phyloP scores from a whole-genome alignment of 2,888 invertebrate genomes.

The Synanthedon andrenaeformis region DNA sequence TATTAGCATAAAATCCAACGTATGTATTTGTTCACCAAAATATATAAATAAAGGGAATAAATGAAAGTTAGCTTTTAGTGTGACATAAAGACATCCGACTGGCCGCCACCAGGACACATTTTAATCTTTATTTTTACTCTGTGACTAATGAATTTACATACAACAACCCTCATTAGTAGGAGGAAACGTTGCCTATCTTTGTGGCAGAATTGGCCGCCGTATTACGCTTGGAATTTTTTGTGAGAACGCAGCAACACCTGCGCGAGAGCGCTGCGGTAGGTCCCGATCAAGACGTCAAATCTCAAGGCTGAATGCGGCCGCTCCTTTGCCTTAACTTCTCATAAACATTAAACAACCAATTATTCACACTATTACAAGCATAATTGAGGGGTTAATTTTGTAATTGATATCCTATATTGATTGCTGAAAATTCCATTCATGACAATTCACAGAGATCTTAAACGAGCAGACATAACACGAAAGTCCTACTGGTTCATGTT shows the following conservation, averaged over 20 bases:
- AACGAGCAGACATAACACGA: too few species aligned
- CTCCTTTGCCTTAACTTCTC: slow-evolving; percentile 42
- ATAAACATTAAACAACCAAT: slow-evolving; percentile 42
- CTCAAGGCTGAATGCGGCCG: slow-evolving; percentile 57
- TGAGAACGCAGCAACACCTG: slow-evolving; percentile 52
- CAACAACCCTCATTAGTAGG: background rate
- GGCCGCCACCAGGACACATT: too few species aligned
- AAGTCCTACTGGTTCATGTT: too few species aligned
- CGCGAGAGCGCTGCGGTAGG: slow-evolving; percentile 65
- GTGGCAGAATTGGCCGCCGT: slow-evolving; percentile 50
- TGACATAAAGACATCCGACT: too few species aligned
- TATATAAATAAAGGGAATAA: too few species aligned
- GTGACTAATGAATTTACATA: background rate
- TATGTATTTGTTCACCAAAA: too few species aligned
- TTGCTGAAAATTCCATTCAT: too few species aligned
- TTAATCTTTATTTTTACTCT: background rate
- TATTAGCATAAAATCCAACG: too few species aligned
- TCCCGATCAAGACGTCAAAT: slow-evolving; percentile 69
- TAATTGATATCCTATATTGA: slow-evolving; percentile 2
- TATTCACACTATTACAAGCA: slow-evolving; percentile 30
- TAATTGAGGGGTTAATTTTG: slow-evolving; percentile 24
- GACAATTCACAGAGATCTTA: too few species aligned
- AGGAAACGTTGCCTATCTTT: slow-evolving; percentile 5
- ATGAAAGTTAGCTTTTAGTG: too few species aligned
- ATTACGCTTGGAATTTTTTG: slow-evolving; percentile 59